A percentile compares a stretch with the other conserved stretches of the same genome.
Conservation (phyloP, 1,140 invertebrate genomes). For the Drosophila nigromelanica region DNA sequence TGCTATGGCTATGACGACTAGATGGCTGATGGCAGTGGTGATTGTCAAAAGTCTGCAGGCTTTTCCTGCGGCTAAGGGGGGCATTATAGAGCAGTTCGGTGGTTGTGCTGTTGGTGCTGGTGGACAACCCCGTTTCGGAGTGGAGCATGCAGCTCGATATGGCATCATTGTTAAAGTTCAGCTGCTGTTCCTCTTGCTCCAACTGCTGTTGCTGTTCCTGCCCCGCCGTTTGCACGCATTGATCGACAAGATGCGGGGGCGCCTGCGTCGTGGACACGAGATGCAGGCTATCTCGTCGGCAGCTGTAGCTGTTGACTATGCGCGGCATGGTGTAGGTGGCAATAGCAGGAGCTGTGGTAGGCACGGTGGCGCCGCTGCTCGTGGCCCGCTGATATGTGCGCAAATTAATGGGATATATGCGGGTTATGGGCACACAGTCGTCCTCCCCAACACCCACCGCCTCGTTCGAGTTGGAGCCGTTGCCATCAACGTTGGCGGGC, state of each 20-base stretch:
- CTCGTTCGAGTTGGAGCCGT: constrained; percentile 48
- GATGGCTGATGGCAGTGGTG: constrained; percentile 59
- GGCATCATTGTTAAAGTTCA: constrained; percentile 24
- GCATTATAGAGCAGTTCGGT: constrained; percentile 13
- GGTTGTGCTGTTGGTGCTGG: constrained; percentile 7
- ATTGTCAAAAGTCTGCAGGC: constrained; percentile 24
- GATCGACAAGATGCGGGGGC: constrained; percentile 58
- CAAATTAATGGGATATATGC: constrained; percentile 68
- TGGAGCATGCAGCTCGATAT: constrained; percentile 21
- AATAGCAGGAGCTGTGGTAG: neutral
- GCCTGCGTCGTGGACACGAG: constrained; percentile 55
- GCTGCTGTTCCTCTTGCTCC: neutral
- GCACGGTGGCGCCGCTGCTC: constrained; percentile 20
- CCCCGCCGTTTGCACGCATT: constrained; percentile 56
- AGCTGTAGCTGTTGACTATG: constrained; percentile 71
- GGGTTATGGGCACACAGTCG: constrained; percentile 58
- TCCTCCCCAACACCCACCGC: constrained; percentile 38
- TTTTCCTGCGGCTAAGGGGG: neutral
- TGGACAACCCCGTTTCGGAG: neutral
- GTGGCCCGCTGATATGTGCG: constrained; percentile 59
- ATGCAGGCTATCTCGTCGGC: constrained; percentile 58
- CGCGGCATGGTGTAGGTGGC: constrained; percentile 58
- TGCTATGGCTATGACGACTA: constrained; percentile 65
- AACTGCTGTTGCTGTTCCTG: constrained; percentile 13
- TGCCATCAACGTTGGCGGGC: constrained; percentile 64